Evolutionary conservation across 2,113 vertebrate species (phyloP), one percentile per base, ranked within the genome.

Genomic region (Gymnogyps californianus): DNA sequence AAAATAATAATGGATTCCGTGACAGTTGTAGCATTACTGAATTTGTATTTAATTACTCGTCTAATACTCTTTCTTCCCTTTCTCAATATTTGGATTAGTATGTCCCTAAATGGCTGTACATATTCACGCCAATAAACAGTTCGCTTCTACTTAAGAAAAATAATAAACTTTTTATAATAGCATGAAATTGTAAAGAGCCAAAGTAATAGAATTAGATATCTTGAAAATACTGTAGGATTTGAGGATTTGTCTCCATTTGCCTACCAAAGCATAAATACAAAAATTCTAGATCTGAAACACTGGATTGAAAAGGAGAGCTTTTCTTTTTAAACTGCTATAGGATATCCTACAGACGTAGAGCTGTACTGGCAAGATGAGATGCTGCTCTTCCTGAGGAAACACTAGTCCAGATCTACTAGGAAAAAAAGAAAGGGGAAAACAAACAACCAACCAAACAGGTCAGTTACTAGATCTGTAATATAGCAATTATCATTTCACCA

Each of bases 81-180:
- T 93, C 86, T 97, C 49, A 89, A 8, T 93, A 87, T 95, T 93
- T 97, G 89, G 89, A 91, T 87, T 94, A 92, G 34, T 65, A 64
- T 64, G 52, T 90, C 36, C 61, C 44, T 82, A 52, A 89, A 80
- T 78, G 76, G 22, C 64, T 92, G 28, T n/a, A 64, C 21, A 21
- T 86, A 92, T 40, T 64, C 74, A 67, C 0, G 2, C 87, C 74
- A 94, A 84, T 87, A 95, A 95, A 82, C 77, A 89, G 78, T 87
- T 93, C 77, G 22, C n/a, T 87, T 84, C 65, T 96, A 34, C 69
- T 95, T 93, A 84, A 52, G 59, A 89, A 81, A 95, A 96, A 89
- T 84, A 93, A 89, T 82, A 85, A 93, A 88, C 62, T 93, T 75
- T 88, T 92, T 75, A 55, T 91, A 87, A 69, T 40, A 92, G 40